These are phyloP conservation scores for Nesometra sesokonis DNA, from an alignment of 35 echinoderm and acorn worm species.

Conservation along the genomic window DNA sequence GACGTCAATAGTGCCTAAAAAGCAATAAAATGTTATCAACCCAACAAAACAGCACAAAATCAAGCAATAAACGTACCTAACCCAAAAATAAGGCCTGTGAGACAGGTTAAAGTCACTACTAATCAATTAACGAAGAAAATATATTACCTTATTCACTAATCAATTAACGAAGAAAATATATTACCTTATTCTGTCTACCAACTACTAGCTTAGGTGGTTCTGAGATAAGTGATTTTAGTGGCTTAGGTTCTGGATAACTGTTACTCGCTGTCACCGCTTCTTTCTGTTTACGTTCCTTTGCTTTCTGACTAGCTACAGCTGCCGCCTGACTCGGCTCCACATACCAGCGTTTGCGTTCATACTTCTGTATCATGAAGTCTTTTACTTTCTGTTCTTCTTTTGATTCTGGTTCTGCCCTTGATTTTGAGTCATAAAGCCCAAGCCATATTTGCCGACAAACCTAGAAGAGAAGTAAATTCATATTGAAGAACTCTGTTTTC, in stretches of 20 bases:
- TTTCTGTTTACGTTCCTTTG: conserved; percentile 5
- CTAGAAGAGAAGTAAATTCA: not conserved
- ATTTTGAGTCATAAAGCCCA: conserved; percentile 49
- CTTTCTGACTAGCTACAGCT: conserved; percentile 7
- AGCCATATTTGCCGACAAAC: conserved; percentile 48
- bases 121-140: no score
- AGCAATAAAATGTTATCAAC: no score
- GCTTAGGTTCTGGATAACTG: conserved; percentile 45
- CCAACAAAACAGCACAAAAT: no score
- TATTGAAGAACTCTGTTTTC: no score
- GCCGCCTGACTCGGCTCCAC: conserved; percentile 46
- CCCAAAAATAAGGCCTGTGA: no score
- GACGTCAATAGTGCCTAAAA: no score
- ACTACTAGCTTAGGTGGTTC: not conserved
- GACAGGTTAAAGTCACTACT: no score
- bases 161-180: no score
- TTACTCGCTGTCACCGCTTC: conserved; percentile 13
- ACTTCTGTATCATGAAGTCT: conserved; percentile 68
- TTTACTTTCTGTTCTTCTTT: conserved; percentile 67
- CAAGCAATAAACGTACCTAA: no score
- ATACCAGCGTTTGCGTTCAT: conserved; percentile 77
- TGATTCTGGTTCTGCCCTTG: conserved; percentile 40
- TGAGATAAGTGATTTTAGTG: conserved; percentile 29
- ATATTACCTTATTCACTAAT: not conserved
- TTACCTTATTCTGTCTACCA: not conserved